phyloP scores from a whole-genome alignment of 2,888 invertebrate genomes.

The Imbricaverruca yamaguchii region DNA sequence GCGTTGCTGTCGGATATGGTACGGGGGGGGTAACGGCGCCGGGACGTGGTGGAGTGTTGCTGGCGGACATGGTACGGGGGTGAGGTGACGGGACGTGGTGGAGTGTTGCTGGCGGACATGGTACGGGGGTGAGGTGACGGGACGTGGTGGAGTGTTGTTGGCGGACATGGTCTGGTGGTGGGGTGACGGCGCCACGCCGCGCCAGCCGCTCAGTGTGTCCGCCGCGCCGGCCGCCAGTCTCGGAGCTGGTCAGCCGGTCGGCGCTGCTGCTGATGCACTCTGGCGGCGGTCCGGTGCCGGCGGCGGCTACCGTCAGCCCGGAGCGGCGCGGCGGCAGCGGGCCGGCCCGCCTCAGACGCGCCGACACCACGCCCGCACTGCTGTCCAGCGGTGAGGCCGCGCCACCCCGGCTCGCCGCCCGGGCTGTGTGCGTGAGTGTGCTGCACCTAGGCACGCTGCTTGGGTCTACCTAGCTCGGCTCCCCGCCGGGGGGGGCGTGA shows the following conservation, averaged over 20 bases:
- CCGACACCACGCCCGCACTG: constrained; percentile 5
- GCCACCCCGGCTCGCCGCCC: not conserved
- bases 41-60: too few relatives aligned
- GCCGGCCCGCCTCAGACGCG: not conserved
- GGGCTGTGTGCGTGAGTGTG: not conserved
- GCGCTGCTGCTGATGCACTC: constrained; percentile 6
- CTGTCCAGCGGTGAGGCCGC: not conserved
- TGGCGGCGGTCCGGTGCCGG: constrained; percentile 14
- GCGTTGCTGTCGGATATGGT: too few relatives aligned
- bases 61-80: too few relatives aligned
- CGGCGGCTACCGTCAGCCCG: not conserved
- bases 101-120: too few relatives aligned
- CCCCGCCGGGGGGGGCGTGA: not conserved
- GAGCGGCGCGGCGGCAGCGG: not conserved
- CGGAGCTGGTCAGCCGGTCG: constrained; percentile 19
- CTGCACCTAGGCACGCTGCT: too few relatives aligned
- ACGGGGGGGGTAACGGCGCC: too few relatives aligned
- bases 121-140: too few relatives aligned
- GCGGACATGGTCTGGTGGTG: too few relatives aligned
- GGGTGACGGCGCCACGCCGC: too few relatives aligned
- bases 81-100: too few relatives aligned
- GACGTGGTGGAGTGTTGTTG: too few relatives aligned
- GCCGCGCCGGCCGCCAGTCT: not conserved
- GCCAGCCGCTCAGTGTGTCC: not conserved
- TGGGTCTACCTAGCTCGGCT: too few relatives aligned